phyloP scores from a whole-genome alignment of 1,140 invertebrate species.

The Ips typographus region DNA sequence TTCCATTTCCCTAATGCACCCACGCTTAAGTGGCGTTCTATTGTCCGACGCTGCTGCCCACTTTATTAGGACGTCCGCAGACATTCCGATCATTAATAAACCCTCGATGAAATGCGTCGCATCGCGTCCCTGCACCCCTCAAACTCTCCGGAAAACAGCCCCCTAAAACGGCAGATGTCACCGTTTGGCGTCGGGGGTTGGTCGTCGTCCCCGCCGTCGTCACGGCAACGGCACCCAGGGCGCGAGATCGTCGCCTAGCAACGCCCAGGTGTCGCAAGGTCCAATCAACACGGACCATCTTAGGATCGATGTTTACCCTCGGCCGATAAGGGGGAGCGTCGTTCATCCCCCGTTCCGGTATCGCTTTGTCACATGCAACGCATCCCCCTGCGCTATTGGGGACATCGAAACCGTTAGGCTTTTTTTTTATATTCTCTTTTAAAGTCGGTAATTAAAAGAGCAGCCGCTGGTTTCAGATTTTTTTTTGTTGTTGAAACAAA shows the following conservation, averaged over 20 bases:
- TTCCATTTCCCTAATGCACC: no score
- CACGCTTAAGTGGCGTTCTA: no score
- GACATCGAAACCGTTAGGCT: neutral
- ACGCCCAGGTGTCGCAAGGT: conserved; percentile 50
- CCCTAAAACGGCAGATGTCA: conserved; percentile 30
- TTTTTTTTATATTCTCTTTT: neutral
- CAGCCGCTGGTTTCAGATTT: neutral
- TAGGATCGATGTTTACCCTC: conserved; percentile 51
- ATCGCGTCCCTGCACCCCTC: neutral
- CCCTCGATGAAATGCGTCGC: neutral
- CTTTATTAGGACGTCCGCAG: conserved; percentile 11
- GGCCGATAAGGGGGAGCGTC: conserved; percentile 5
- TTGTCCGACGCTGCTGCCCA: neutral
- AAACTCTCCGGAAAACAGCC: conserved; percentile 16
- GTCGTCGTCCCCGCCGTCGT: conserved; percentile 12
- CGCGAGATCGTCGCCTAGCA: conserved; percentile 46
- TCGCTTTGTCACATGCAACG: conserved; percentile 24
- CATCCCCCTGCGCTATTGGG: neutral
- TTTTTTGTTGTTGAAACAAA: neutral
- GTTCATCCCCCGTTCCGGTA: neutral
- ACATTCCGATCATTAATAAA: conserved; percentile 17
- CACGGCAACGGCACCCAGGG: conserved; percentile 29
- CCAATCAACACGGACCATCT: conserved; percentile 52
- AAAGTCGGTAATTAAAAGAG: neutral
- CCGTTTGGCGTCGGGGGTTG: conserved; percentile 22